Evolutionary conservation across 2,888 invertebrate species (phyloP).

Genomic region (Microctonus aethiopoides): DNA sequence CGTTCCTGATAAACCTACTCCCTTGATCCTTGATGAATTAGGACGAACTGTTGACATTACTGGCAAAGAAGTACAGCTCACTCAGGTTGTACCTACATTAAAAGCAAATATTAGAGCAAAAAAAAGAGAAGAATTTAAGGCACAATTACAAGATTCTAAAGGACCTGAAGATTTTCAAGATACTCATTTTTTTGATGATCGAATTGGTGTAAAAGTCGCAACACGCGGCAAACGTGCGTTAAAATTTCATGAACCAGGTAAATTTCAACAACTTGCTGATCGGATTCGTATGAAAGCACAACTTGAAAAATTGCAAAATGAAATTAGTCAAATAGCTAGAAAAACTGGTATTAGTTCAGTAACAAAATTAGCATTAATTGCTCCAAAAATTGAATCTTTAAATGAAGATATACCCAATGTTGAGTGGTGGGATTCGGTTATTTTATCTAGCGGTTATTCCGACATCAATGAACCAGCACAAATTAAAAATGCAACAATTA

Average conservation of each 20-base stretch:
- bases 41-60: constrained; percentile 93
- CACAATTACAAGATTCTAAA: constrained; percentile 74
- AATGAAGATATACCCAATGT: constrained; percentile 87
- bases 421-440: constrained; percentile 99
- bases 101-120: constrained; percentile 97
- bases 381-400: constrained; percentile 82
- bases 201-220: constrained; percentile 79
- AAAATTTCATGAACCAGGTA: constrained; percentile 96
- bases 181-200: constrained; percentile 79
- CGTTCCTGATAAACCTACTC: constrained; percentile 79
- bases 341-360: constrained; percentile 99
- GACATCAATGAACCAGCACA: constrained; percentile 71
- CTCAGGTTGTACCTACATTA: constrained; percentile 90
- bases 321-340: constrained; percentile 96
- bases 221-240: constrained; percentile 79
- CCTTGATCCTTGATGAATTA: constrained; percentile 91
- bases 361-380: constrained; percentile 92
- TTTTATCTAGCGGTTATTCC: constrained; percentile 71
- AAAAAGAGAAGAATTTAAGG: constrained; percentile 90
- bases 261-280: constrained; percentile 92
- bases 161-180: constrained; percentile 69
- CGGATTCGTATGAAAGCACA: constrained; percentile 92
- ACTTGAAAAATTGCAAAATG: constrained; percentile 92
- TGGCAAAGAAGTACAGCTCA: constrained; percentile 86
- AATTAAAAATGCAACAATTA: constrained; percentile 80